A percentile compares a stretch with the other conserved stretches of the same genome.
phyloP scores from a whole-genome alignment of 2,888 invertebrate species.

The Epistrophella euchroma region DNA sequence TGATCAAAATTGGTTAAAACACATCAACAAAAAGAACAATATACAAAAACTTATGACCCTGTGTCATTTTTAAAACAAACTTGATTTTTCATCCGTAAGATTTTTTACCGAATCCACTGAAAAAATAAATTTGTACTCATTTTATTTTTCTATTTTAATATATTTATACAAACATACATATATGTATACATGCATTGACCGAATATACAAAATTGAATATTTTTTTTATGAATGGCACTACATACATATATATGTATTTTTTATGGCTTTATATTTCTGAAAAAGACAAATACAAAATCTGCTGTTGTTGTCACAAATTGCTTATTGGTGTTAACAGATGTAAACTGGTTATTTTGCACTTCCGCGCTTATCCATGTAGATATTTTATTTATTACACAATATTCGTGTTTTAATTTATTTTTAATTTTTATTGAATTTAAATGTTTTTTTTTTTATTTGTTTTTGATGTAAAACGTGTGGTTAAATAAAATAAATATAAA shows the following conservation, averaged over 20 bases:
- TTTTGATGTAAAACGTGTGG: background rate
- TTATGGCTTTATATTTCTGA: background rate
- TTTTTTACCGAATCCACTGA: conserved; percentile 8
- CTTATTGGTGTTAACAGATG: conserved; percentile 35
- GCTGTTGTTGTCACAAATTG: conserved; percentile 15
- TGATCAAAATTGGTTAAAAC: too few species aligned
- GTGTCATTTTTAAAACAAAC: conserved; percentile 4
- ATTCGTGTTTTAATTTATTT: conserved; percentile 20
- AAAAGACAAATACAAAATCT: conserved; percentile 1
- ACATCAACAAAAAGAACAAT: too few species aligned
- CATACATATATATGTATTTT: background rate
- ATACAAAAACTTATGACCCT: background rate
- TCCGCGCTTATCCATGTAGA: background rate
- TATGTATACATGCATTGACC: background rate
- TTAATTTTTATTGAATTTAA: conserved; percentile 9
- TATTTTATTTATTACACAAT: conserved; percentile 3
- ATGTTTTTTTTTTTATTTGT: conserved; percentile 6
- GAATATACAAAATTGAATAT: conserved; percentile 24
- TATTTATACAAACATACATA: background rate
- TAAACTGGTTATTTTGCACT: conserved; percentile 41
- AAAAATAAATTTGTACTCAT: conserved; percentile 19
- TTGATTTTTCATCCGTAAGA: conserved; percentile 7
- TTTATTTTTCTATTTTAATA: conserved; percentile 3
- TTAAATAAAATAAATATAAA: background rate
- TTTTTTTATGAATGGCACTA: background rate